Evolutionary conservation across 2,888 invertebrate species (phyloP), one percentile per base, ranked within the genome.

Genomic region (Cephus nigrinus): DNA sequence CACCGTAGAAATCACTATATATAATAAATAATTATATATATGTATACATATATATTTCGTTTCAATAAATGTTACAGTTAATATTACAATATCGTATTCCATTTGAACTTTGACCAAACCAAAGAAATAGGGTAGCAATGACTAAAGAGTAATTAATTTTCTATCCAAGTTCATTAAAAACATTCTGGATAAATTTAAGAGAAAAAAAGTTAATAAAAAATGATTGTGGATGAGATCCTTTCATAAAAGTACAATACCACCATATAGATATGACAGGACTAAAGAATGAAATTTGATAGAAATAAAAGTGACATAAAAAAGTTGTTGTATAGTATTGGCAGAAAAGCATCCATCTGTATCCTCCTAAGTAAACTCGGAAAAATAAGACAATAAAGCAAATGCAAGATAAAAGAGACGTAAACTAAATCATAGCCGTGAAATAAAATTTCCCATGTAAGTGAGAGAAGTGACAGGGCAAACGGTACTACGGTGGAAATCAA

Each of bases 401-500:
- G 23, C 23, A 15, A 9, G 23, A 55, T 55, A 55, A 55, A 55
- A 55, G 55, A 55, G 2, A 55, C 55, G 15, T 55, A 55, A 55
- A 55, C 23, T 55, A 23, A 55, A 55, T 55, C 55, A 55, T 15
- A 55, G 23, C 55, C 23, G 55, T 15, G 23, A 23, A 55, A 55
- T 55, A 55, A 55, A 23, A 23, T 55, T 23, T 23, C 23, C 9
- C 55, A 2, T 55, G 23, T 55, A 23, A 55, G 55, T 55, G 55
- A 15, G 55, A 55, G 9, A 15, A 55, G 55, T 23, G 23, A 55
- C 23, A 55, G 23, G 9, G 23, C 55, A 23, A 5, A 55, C 55
- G 55, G 23, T 9, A 55, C 23, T 23, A 23, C 55, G 23, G 55
- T 23, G 78, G 12, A 34, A 78, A 78, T 78, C 78, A 78, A 75